These are phyloP conservation scores for Charadrius vociferus DNA, from an alignment of 2,113 vertebrate genomes.

Conservation along the genomic window DNA sequence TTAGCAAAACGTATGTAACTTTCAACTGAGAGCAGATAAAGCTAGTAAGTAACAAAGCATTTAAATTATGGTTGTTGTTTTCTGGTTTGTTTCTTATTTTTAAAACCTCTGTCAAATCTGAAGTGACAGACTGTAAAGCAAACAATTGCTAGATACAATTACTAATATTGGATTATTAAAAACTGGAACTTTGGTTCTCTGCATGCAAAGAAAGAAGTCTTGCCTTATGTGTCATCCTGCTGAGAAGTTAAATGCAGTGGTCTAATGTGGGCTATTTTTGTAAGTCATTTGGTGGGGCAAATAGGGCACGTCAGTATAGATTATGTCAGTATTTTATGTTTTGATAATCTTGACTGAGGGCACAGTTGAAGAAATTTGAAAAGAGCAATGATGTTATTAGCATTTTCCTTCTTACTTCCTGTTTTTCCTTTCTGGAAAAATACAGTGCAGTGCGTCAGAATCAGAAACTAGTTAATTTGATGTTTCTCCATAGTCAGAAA, in stretches of 20 bases:
- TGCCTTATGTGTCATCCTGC: not conserved
- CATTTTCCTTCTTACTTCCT: not conserved
- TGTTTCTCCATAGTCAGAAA: not conserved
- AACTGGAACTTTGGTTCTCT: not conserved
- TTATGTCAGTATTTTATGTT: not conserved
- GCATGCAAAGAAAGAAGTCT: not conserved
- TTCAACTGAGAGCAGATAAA: not conserved
- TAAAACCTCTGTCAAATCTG: not conserved
- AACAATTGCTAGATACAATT: not conserved
- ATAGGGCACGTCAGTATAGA: not conserved
- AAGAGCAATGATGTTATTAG: not conserved
- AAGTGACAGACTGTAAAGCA: not conserved
- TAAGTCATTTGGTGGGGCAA: not conserved
- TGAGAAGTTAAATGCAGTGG: not conserved
- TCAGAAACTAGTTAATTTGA: not conserved
- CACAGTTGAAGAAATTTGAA: not conserved
- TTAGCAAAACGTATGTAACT: not conserved
- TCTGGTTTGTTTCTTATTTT: not conserved
- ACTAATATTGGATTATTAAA: not conserved
- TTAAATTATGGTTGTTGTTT: not conserved
- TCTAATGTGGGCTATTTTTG: not conserved
- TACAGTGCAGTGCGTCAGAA: not conserved
- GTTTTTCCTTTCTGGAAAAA: not conserved
- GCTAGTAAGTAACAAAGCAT: not conserved
- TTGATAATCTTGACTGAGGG: not conserved